phyloP scores from a whole-genome alignment of 92 coral and sea anemone genomes.

The Pocillopora grandis region DNA sequence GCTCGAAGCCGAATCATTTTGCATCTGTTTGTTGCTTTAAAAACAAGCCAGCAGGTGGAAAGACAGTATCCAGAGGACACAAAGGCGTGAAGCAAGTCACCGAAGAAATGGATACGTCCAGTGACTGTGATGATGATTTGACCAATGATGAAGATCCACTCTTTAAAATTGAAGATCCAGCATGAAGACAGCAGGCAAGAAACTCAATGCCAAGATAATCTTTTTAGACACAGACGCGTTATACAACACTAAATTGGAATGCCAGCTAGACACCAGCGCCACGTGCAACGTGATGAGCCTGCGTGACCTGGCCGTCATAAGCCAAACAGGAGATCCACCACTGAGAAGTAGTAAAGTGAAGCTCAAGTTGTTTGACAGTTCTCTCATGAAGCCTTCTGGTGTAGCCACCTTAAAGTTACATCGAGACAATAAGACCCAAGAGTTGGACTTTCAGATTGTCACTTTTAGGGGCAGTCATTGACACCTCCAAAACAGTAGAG shows the following conservation, averaged over 20 bases:
- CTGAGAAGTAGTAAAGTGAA: constrained; percentile 31
- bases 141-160: background rate
- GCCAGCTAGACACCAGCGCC: constrained; percentile 27
- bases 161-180: background rate
- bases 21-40: background rate
- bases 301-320: constrained; percentile 22
- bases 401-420: background rate
- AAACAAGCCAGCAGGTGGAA: background rate
- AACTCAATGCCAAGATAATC: background rate
- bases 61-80: background rate
- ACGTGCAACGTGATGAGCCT: constrained; percentile 43
- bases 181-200: background rate
- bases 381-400: constrained; percentile 17
- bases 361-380: constrained; percentile 47
- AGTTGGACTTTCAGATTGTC: too few relatives aligned
- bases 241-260: constrained; percentile 31
- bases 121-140: background rate
- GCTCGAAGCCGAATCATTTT: background rate
- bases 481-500: too few relatives aligned
- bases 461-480: too few relatives aligned
- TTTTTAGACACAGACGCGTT: constrained; percentile 11
- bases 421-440: background rate
- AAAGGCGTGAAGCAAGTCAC: background rate
- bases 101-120: background rate
- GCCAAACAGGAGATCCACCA: constrained; percentile 49